Percentiles rank a stretch among this genome's conserved stretches.
phyloP scores from a whole-genome alignment of 2,888 invertebrate genomes.

The Drosophila merina region DNA sequence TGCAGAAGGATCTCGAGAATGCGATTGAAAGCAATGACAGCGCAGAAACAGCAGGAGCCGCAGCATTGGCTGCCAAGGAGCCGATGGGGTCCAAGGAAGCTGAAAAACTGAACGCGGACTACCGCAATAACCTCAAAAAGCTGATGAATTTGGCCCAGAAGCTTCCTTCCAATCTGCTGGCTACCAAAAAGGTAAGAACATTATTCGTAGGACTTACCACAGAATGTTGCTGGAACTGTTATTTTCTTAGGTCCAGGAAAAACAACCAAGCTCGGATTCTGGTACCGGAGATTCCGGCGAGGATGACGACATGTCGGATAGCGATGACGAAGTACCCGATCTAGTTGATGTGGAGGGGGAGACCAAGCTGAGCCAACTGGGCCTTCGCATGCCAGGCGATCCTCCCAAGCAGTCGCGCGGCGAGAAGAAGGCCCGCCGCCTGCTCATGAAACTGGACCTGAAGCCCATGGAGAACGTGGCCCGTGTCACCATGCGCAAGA shows the following conservation, averaged over 20 bases:
- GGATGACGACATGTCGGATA: slow-evolving; percentile 16
- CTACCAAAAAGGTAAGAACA: not conserved
- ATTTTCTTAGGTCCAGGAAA: not conserved
- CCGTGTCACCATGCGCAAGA: slow-evolving; percentile 63
- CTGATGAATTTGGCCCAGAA: slow-evolving; percentile 29
- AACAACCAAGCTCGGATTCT: not conserved
- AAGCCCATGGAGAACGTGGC: slow-evolving; percentile 50
- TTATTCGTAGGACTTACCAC: too few species aligned
- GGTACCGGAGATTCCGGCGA: not conserved
- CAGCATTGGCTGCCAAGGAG: not conserved
- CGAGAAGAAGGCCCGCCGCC: slow-evolving; percentile 66
- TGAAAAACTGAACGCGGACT: not conserved
- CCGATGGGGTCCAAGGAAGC: not conserved
- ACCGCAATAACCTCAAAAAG: slow-evolving; percentile 9
- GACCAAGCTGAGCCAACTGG: not conserved
- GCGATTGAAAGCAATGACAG: not conserved
- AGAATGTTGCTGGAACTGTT: not conserved
- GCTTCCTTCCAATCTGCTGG: not conserved
- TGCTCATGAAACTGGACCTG: slow-evolving; percentile 58
- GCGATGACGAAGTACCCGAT: slow-evolving; percentile 31
- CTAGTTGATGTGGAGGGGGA: not conserved
- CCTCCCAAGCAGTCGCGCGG: slow-evolving; percentile 43
- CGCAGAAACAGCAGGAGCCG: not conserved
- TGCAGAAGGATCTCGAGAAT: not conserved
- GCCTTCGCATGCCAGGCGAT: too few species aligned